A percentile compares a stretch with the other conserved stretches of the same genome.
Conservation (phyloP, 2,888 invertebrate species). For the Caenorhabditis drosophilae region DNA sequence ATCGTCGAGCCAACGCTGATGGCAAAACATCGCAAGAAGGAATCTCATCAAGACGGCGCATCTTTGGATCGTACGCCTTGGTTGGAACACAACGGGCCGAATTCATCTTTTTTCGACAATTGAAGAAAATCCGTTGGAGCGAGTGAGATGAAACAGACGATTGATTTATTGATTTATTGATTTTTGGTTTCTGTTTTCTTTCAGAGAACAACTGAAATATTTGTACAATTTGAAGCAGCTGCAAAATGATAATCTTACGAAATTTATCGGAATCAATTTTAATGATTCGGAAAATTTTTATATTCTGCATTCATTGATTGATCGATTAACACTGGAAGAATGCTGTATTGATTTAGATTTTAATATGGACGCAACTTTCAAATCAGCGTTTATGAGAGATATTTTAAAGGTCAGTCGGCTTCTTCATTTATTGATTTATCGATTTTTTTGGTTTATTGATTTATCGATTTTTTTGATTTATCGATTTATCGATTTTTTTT, state of each 20-base stretch:
- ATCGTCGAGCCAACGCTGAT: slow-evolving; percentile 2
- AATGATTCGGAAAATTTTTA: slow-evolving; percentile 60
- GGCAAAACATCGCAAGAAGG: slow-evolving; percentile 8
- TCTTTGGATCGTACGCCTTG: slow-evolving; percentile 54
- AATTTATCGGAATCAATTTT: slow-evolving; percentile 57
- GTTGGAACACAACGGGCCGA: slow-evolving; percentile 62
- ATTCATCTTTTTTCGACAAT: slow-evolving; percentile 52
- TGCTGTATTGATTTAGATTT: slow-evolving; percentile 60
- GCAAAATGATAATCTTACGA: slow-evolving; percentile 64
- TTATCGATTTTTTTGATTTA: not conserved
- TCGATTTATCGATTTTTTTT: not conserved
- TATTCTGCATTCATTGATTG: slow-evolving; percentile 57
- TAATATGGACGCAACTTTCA: slow-evolving; percentile 63
- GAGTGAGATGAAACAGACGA: slow-evolving; percentile 27
- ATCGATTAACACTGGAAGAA: slow-evolving; percentile 62
- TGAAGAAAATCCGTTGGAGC: slow-evolving; percentile 52
- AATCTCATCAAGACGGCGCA: slow-evolving; percentile 36
- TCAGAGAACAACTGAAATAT: slow-evolving; percentile 47
- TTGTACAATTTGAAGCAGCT: slow-evolving; percentile 59
- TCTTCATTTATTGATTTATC: too few relatives aligned
- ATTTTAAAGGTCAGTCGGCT: slow-evolving; percentile 53
- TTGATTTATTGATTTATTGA: not conserved
- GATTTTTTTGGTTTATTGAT: not conserved
- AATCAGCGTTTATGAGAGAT: slow-evolving; percentile 65
- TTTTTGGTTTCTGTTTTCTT: not conserved